Evolutionary conservation across 2,113 vertebrate species (phyloP).

Genomic region (Hoplias malabaricus): DNA sequence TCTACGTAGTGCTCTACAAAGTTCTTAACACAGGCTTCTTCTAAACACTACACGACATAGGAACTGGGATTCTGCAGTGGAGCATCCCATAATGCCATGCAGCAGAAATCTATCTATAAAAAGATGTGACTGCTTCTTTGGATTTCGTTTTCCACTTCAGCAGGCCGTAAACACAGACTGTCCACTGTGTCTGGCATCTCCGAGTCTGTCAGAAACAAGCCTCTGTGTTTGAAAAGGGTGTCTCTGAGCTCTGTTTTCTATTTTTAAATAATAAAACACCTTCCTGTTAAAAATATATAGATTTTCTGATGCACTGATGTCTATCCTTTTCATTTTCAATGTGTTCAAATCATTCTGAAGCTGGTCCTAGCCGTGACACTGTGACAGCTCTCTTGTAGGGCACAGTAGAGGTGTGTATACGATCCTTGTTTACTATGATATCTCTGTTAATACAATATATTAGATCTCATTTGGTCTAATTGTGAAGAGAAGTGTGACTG

Average conservation of each 20-base stretch:
- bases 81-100: not conserved
- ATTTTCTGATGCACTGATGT: not conserved
- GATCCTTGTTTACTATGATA: too few species aligned
- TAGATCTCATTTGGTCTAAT: not conserved
- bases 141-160: constrained; percentile 15
- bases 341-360: not conserved
- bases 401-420: too few species aligned
- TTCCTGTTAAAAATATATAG: not conserved
- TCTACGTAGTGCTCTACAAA: too few species aligned
- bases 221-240: not conserved
- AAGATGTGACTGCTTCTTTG: not conserved
- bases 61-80: too few species aligned
- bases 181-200: constrained; percentile 3
- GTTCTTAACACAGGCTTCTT: too few species aligned
- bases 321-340: not conserved
- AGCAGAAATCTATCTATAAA: not conserved
- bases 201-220: not conserved
- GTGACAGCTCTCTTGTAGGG: too few species aligned
- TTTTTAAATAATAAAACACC: not conserved
- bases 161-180: not conserved
- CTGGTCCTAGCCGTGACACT: not conserved
- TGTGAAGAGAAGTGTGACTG: not conserved
- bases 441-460: too few species aligned
- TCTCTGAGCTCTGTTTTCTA: not conserved
- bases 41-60: too few species aligned